phyloP scores from a whole-genome alignment of 2,797 vertebrate genomes.

The Poecilia wingei region DNA sequence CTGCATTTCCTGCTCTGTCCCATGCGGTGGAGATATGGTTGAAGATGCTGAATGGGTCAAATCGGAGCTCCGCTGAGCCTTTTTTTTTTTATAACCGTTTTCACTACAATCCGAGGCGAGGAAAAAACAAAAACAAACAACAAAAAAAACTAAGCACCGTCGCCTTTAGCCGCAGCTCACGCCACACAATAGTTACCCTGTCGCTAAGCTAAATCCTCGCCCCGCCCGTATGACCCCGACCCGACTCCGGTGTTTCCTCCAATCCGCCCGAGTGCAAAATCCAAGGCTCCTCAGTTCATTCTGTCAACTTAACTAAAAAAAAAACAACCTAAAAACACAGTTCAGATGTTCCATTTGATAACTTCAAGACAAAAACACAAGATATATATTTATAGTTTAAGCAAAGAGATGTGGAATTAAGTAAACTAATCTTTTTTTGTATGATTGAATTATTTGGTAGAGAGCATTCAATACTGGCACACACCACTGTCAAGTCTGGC shows the following conservation, averaged over 20 bases:
- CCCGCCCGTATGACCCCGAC: slow-evolving; percentile 18
- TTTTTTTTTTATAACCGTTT: slow-evolving; percentile 42
- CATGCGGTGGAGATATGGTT: not conserved
- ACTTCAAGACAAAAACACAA: slow-evolving; percentile 62
- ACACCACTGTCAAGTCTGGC: slow-evolving; percentile 78
- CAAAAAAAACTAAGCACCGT: slow-evolving; percentile 52
- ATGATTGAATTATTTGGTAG: slow-evolving; percentile 85
- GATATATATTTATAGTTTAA: slow-evolving; percentile 62
- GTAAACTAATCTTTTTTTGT: slow-evolving; percentile 76
- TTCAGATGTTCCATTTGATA: slow-evolving; percentile 73
- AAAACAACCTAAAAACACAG: slow-evolving; percentile 14
- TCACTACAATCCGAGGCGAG: slow-evolving; percentile 55
- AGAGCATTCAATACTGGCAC: slow-evolving; percentile 86
- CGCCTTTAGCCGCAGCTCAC: slow-evolving; percentile 29
- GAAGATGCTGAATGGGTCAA: slow-evolving; percentile 24
- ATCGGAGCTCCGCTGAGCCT: slow-evolving; percentile 1
- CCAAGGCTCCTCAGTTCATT: slow-evolving; percentile 76
- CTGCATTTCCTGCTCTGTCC: not conserved
- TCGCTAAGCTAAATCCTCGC: not conserved
- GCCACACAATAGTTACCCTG: slow-evolving; percentile 15
- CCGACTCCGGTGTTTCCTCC: slow-evolving; percentile 16
- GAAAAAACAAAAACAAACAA: not conserved
- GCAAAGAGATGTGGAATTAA: slow-evolving; percentile 81
- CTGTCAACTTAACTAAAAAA: slow-evolving; percentile 61
- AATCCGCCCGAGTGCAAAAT: slow-evolving; percentile 82